Evolutionary conservation across 2,113 vertebrate genomes (phyloP), one percentile per base, ranked within the genome.

Genomic region (Campylorhamphus procurvoides): DNA sequence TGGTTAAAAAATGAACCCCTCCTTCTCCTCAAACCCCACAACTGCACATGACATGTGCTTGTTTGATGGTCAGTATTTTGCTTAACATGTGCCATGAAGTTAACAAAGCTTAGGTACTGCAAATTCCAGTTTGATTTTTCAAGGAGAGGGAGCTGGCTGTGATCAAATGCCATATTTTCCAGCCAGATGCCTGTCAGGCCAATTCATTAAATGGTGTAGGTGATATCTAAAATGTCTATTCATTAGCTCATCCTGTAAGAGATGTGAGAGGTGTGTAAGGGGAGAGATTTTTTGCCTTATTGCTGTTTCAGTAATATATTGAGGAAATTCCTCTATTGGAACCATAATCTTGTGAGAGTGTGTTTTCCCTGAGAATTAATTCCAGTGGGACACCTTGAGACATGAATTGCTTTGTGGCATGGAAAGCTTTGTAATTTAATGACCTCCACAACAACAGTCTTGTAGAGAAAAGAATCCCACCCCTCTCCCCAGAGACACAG

Each of bases 401-500:
- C 7, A 3, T 28, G 25, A 60, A 39, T 47, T 59, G 29, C 39
- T 58, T 33, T 53, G 19, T 29, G 62, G 22, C 29, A n/a, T 55
- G 50, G 73, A 44, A 64, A 53, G 25, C 39, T 69, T 68, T 68
- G 27, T 82, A 52, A 14, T 53, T 58, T n/a, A 47, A 18, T 56
- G 27, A 27, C 60, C 46, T 62, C 63, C 42, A 37, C 29, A 56
- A 23, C 16, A 78, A 13, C 25, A 29, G 8, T 53, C 23, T 28
- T 40, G 7, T 18, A 37, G 29, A 25, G 47, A 59, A 27, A 69
- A 64, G 27, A 87, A 31, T 59, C 35, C 23, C 20, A 18, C 10
- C 1, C 0, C 1, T 0, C 53, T 13, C 18, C 5, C 1, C 9
- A 44, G 47, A 78, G 78, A 20, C 33, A 33, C 17, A 12, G 5